phyloP scores from a whole-genome alignment of 2,888 invertebrate species.

The Yponomeuta plumbellus region DNA sequence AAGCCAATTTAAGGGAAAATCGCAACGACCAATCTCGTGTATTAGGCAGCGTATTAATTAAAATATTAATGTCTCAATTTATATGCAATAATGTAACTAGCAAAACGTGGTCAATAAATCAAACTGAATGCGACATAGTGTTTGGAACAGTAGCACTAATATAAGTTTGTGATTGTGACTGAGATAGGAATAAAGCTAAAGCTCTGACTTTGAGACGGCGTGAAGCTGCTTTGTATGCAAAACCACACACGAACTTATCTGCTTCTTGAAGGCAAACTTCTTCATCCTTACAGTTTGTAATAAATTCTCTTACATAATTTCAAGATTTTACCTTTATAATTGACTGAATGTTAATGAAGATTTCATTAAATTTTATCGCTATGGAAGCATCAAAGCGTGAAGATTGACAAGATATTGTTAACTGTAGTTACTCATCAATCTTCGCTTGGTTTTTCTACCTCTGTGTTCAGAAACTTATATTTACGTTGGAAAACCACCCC shows the following conservation, averaged over 20 bases:
- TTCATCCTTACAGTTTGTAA: background rate
- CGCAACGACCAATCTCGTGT: background rate
- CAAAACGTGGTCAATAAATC: background rate
- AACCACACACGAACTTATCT: conserved; percentile 31
- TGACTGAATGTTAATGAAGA: background rate
- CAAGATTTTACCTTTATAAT: background rate
- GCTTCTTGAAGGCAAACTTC: background rate
- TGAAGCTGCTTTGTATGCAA: conserved; percentile 40
- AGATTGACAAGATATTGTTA: background rate
- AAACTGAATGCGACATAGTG: background rate
- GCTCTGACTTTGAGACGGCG: conserved; percentile 30
- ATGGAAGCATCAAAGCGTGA: background rate
- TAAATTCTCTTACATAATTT: background rate
- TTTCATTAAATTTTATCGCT: background rate
- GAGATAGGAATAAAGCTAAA: background rate
- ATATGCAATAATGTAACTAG: background rate
- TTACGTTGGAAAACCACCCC: no score
- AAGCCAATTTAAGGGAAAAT: background rate
- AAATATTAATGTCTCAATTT: conserved; percentile 2
- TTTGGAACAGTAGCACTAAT: background rate
- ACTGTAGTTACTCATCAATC: background rate
- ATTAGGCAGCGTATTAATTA: background rate
- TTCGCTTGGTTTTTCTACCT: background rate
- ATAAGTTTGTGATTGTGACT: background rate
- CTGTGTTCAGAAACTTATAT: no score